Evolutionary conservation across 1,140 invertebrate species (phyloP).

Genomic region (Gyrodactylus bullatarudis): DNA sequence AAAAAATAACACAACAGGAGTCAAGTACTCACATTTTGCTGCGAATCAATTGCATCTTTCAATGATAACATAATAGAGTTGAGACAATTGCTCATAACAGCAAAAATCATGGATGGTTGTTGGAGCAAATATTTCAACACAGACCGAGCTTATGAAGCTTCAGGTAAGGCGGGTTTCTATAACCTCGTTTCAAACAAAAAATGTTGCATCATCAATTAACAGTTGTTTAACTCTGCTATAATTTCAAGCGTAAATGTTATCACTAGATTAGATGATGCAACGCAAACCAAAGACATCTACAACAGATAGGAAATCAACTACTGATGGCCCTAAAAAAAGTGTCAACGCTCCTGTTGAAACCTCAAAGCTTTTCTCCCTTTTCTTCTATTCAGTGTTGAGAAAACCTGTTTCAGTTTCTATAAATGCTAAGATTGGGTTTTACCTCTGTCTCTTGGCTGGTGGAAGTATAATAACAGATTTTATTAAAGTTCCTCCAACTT

Average conservation of each 20-base stretch:
- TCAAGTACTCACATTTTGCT: not conserved
- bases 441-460: slow-evolving; percentile 40
- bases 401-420: slow-evolving; percentile 43
- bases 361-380: not conserved
- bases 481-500: slow-evolving; percentile 37
- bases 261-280: no score
- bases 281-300: not conserved
- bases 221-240: no score
- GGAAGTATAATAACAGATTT: slow-evolving; percentile 46
- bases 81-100: not conserved
- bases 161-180: not conserved
- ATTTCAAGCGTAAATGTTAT: no score
- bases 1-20: no score
- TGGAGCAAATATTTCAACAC: not conserved
- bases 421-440: slow-evolving; percentile 46
- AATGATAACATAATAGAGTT: not conserved
- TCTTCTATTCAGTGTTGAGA: slow-evolving; percentile 20
- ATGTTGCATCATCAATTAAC: no score
- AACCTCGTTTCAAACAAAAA: not conserved
- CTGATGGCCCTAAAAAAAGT: not conserved
- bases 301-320: not conserved
- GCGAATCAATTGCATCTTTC: not conserved
- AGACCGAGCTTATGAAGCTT: not conserved
- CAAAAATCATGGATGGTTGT: not conserved
- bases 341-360: not conserved